A percentile compares a stretch with the other conserved stretches of the same genome.
Conservation (phyloP, 2,888 invertebrate genomes). For the Drosophila basisetae region DNA sequence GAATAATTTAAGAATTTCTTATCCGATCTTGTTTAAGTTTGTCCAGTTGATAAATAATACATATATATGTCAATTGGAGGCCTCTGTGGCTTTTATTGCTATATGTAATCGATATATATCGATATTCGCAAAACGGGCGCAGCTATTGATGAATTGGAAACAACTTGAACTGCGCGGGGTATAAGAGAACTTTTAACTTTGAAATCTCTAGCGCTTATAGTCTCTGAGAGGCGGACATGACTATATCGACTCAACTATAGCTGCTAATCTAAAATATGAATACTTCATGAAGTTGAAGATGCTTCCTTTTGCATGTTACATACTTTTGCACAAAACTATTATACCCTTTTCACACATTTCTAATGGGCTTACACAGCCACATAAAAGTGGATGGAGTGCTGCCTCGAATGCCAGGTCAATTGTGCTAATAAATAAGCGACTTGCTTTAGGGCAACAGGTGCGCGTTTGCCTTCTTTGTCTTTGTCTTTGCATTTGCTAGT, state of each 20-base stretch:
- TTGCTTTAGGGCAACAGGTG: constrained; percentile 68
- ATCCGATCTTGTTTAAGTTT: too few relatives aligned
- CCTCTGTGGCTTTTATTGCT: too few relatives aligned
- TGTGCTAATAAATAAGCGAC: constrained; percentile 70
- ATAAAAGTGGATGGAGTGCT: constrained; percentile 14
- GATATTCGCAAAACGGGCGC: too few relatives aligned
- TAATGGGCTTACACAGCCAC: constrained; percentile 21
- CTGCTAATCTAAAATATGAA: neutral
- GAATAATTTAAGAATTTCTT: too few relatives aligned
- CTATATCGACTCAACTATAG: neutral
- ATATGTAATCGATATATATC: too few relatives aligned
- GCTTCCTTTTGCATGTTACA: neutral
- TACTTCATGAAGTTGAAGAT: neutral
- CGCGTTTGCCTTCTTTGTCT: constrained; percentile 18
- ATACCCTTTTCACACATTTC: neutral
- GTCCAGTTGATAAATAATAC: too few relatives aligned
- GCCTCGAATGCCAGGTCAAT: constrained; percentile 59
- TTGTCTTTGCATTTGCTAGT: constrained; percentile 8
- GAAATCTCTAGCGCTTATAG: too few relatives aligned
- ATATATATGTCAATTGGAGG: too few relatives aligned
- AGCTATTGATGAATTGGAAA: neutral
- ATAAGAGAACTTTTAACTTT: too few relatives aligned
- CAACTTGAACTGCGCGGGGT: neutral
- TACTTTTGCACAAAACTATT: neutral
- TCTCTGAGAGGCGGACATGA: neutral